Conservation (phyloP, 2,888 invertebrate genomes). For the Orchesella flavescens region DNA sequence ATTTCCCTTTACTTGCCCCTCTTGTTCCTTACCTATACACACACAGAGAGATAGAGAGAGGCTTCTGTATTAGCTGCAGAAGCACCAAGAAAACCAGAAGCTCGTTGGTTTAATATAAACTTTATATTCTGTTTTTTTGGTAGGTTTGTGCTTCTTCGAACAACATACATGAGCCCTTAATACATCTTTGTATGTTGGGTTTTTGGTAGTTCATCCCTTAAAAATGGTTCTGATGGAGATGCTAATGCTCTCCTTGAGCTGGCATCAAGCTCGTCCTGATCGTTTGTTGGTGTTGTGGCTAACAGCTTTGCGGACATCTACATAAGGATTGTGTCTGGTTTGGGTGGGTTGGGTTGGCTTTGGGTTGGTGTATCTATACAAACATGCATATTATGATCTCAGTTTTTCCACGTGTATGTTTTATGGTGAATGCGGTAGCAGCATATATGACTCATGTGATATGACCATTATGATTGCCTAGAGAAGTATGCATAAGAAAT, state of each 20-base stretch:
- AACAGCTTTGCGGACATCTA: constrained; percentile 24
- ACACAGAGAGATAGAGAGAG: no score
- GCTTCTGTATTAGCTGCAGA: neutral
- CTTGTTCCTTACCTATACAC: constrained; percentile 27
- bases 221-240: constrained; percentile 29
- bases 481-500: no score
- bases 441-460: no score
- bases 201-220: constrained; percentile 46
- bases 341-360: neutral
- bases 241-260: constrained; percentile 44
- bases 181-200: neutral
- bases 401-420: neutral
- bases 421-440: no score
- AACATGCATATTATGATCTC: neutral
- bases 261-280: constrained; percentile 25
- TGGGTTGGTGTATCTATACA: no score
- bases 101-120: neutral
- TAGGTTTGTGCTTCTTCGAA: constrained; percentile 4
- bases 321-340: constrained; percentile 7
- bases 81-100: neutral
- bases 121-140: no score
- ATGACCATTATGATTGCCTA: no score
- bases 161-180: constrained; percentile 10
- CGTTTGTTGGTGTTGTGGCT: constrained; percentile 35
- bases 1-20: constrained; percentile 64